Evolutionary conservation across 2,113 vertebrate genomes (phyloP), one percentile per base, ranked within the genome.

Genomic region (Sander lucioperca): DNA sequence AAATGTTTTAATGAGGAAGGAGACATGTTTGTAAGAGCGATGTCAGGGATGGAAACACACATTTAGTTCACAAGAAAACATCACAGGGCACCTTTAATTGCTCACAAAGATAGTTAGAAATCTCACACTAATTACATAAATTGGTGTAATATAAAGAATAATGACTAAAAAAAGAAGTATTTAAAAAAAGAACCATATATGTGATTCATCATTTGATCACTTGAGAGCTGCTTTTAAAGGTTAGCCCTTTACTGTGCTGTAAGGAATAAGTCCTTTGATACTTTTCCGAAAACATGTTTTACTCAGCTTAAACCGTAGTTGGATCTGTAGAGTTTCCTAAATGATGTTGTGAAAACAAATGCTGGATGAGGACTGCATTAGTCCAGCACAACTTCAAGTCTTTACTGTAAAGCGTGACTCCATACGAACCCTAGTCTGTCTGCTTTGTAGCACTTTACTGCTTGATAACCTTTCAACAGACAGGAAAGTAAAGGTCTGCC

Each of bases 401-500:
- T 43, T 36, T 43, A 56, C 15, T 9, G 8, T 11, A 47, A 43
- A 19, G 48, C 50, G 56, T 19, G 58, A 0, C 48, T 36, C 5
- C 1, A 9, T 33, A 11, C 18, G 7, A 77, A 58, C 15, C 12
- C 23, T 15, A 54, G 58, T 33, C 61, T 30, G 48, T 67, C 56
- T 65, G 14, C 33, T 61, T 23, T 33, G 18, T 51, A 48, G 23
- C 16, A 16, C 30, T 30, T 58, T 36, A 47, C 45, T 36, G 45
- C 64, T 21, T 54, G 7, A 25, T 7, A 58, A 77, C 54, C 57
- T 61, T 62, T 64, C 39, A 76, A 47, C 33, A n/a, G 57, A 63
- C 13, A 54, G 68, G 30, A 64, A 51, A 19, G 36, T 33, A 36
- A 65, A 86, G 74, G 59, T 82, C 80, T 63, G 27, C 16, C 45